Evolutionary conservation across 1,140 invertebrate genomes (phyloP), one percentile per base, ranked within the genome.

Genomic region (Zophobas morio): DNA sequence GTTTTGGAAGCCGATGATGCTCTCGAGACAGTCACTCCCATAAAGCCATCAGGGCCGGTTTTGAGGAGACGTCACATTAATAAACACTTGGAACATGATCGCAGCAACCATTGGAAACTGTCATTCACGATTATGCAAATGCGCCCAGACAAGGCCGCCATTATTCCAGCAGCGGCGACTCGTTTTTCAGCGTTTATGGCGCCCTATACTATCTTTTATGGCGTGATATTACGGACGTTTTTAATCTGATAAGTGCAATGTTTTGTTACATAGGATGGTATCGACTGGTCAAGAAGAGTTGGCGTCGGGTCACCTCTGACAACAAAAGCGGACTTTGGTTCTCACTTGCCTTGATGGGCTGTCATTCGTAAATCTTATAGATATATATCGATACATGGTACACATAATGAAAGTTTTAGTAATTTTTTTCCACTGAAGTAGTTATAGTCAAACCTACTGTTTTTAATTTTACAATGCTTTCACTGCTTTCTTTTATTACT

Each of bases 51-150:
- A 72, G 40, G 60, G 70, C 57, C 60, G 53, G 66, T 70, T 79
- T 77, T 77, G 70, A 79, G 72, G 20, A 78, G 51, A 80, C 79
- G 79, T 77, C 79, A 80, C 75, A 78, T 78, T 78, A 80, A 80
- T 80, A 80, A 78, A 80, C 79, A 80, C 79, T 80, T 71, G 70
- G 70, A 80, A 80, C 76, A 74, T 77, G 79, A 80, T 80, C 79
- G 76, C 72, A 75, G 66, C 71, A 74, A 75, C 71, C 76, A 78
- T 75, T 77, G 63, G 79, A 80, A 77, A 80, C 79, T 80, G 79
- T 78, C 79, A 80, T 80, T 78, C 76, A 80, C 79, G 79, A 80
- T 80, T 80, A 80, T 80, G 79, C 79, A 77, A 80, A 80, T 80
- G 40, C 42, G 32, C 70, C 34, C 42, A 77, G 60, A 63, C 54